Evolutionary conservation across 2,113 vertebrate genomes (phyloP).

Genomic region (Nesoenas mayeri): DNA sequence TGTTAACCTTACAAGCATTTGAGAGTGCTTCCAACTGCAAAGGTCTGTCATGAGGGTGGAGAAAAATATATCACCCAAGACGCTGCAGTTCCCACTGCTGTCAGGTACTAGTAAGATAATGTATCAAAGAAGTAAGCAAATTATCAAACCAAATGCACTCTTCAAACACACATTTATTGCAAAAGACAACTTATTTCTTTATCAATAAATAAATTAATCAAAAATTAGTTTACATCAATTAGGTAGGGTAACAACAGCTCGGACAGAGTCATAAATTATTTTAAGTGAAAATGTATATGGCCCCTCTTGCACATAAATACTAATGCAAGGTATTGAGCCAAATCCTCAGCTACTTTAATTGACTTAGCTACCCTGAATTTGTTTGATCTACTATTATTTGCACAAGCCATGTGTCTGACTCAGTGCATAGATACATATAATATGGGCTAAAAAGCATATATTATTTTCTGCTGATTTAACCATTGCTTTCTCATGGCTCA

Average conservation of each 20-base stretch:
- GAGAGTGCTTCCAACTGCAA: not conserved
- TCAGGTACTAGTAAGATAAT: not conserved
- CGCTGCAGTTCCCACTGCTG: not conserved
- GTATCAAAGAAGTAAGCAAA: not conserved
- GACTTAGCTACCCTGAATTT: not conserved
- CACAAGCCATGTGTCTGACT: not conserved
- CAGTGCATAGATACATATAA: not conserved
- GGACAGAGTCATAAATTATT: not conserved
- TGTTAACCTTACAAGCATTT: not conserved
- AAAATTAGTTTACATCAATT: not conserved
- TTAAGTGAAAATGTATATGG: not conserved
- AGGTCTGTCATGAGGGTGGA: not conserved
- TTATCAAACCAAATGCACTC: not conserved
- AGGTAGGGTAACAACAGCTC: not conserved
- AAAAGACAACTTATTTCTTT: not conserved
- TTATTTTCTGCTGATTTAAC: not conserved
- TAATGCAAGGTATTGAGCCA: not conserved
- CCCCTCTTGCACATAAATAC: not conserved
- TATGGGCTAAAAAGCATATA: not conserved
- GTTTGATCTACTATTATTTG: not conserved
- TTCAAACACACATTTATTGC: not conserved
- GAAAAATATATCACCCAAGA: not conserved
- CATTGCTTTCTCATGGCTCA: not conserved
- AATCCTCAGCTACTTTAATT: not conserved
- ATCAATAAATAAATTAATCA: not conserved